Evolutionary conservation across 2,113 vertebrate genomes (phyloP).

Genomic region (Arizona elegans): DNA sequence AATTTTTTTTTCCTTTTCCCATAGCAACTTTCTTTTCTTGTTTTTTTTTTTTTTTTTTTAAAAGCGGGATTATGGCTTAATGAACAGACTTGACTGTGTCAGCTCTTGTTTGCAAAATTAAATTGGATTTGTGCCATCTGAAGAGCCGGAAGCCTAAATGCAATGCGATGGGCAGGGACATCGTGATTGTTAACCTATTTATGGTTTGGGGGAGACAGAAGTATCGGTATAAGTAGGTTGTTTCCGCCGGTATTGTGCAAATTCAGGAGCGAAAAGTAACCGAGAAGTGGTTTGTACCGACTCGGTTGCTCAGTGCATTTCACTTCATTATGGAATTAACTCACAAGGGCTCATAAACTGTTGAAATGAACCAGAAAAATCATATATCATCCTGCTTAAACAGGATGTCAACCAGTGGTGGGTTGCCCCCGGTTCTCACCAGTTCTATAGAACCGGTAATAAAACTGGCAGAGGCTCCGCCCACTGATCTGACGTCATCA

Average conservation of each 20-base stretch:
- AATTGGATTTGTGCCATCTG: slow-evolving; percentile 57
- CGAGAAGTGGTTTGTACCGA: background rate
- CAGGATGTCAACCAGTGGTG: too few species aligned
- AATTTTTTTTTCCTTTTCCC: too few species aligned
- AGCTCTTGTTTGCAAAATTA: slow-evolving; percentile 64
- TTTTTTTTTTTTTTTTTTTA: slow-evolving; percentile 2
- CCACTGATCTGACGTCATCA: too few species aligned
- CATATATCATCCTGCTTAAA: background rate
- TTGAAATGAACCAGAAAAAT: background rate
- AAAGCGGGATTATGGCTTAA: slow-evolving; percentile 50
- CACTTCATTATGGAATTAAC: background rate
- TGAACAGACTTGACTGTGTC: slow-evolving; percentile 57
- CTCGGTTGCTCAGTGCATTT: background rate
- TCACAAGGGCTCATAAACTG: background rate
- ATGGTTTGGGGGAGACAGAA: slow-evolving; percentile 30
- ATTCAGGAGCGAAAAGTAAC: slow-evolving; percentile 2
- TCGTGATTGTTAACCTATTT: slow-evolving; percentile 46
- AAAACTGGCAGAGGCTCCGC: too few species aligned
- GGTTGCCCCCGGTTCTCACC: too few species aligned
- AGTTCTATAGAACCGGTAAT: too few species aligned
- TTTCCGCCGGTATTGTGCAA: slow-evolving; percentile 8
- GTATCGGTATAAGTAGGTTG: slow-evolving; percentile 31
- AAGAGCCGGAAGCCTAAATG: slow-evolving; percentile 32
- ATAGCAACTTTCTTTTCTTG: background rate
- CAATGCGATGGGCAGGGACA: slow-evolving; percentile 47